Evolutionary conservation across 2,113 vertebrate genomes (phyloP).

Genomic region (Colius striatus): DNA sequence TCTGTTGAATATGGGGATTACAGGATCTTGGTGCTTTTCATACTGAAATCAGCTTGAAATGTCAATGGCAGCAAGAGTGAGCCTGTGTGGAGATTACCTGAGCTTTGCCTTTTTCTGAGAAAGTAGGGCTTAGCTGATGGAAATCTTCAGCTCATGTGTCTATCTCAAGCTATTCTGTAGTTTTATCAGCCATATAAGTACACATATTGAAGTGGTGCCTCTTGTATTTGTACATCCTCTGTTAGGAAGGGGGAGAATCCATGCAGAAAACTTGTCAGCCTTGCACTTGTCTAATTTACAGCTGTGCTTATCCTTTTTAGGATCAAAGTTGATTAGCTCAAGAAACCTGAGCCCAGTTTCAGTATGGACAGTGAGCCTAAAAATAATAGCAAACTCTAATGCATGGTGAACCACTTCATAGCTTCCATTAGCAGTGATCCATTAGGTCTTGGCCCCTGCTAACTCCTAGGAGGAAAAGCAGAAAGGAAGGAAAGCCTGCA

Average conservation of each 20-base stretch:
- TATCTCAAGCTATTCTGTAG: neutral
- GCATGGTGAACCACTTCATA: neutral
- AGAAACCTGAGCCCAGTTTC: slow-evolving; percentile 1
- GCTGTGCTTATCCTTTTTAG: neutral
- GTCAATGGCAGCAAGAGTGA: neutral
- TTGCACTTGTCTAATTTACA: neutral
- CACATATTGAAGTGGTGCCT: neutral
- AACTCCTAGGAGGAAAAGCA: neutral
- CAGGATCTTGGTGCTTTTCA: neutral
- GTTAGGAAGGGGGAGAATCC: neutral
- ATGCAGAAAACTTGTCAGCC: neutral
- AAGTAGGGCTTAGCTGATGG: neutral
- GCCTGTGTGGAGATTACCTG: neutral
- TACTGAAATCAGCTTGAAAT: neutral
- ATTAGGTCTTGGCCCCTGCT: slow-evolving; percentile 26
- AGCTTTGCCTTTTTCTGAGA: neutral
- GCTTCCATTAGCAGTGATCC: slow-evolving; percentile 45
- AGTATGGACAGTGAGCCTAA: slow-evolving; percentile 2
- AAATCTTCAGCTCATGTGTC: neutral
- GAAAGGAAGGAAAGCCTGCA: neutral
- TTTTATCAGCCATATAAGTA: neutral
- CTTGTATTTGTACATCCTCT: neutral
- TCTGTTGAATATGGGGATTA: neutral
- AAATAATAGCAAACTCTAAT: slow-evolving; percentile 43
- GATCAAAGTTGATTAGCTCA: neutral